phyloP scores from a whole-genome alignment of 2,888 invertebrate species.

The Pycnomerus fuliginosus region DNA sequence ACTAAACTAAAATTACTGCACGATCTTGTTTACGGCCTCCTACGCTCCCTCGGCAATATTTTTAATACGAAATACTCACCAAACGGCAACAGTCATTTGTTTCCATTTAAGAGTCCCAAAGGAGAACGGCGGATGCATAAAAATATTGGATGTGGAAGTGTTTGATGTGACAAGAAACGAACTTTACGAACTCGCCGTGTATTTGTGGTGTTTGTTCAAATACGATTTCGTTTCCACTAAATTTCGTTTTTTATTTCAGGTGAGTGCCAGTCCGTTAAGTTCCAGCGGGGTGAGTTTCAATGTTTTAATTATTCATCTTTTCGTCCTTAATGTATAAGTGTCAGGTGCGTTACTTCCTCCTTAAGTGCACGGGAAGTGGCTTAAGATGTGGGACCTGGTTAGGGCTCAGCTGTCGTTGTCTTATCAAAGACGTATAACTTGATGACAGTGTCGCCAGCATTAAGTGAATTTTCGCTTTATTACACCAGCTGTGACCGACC shows the following conservation, averaged over 20 bases:
- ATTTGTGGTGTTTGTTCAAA: conserved; percentile 1
- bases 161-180: conserved; percentile 28
- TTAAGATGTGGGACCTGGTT: conserved; percentile 24
- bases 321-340: conserved; percentile 8
- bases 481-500: conserved; percentile 36
- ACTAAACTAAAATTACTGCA: conserved; percentile 20
- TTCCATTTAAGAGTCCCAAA: conserved; percentile 44
- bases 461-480: conserved; percentile 38
- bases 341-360: conserved; percentile 16
- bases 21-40: conserved; percentile 17
- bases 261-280: conserved; percentile 10
- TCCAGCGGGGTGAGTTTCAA: conserved; percentile 1
- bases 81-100: conserved; percentile 37
- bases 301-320: background rate
- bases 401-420: conserved; percentile 43
- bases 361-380: conserved; percentile 7
- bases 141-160: conserved; percentile 31
- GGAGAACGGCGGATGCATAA: conserved; percentile 36
- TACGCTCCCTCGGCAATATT: conserved; percentile 14
- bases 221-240: conserved; percentile 13
- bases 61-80: conserved; percentile 14
- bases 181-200: conserved; percentile 9
- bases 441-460: conserved; percentile 31
- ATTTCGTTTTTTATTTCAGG: conserved; percentile 27
- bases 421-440: conserved; percentile 38